These are phyloP conservation scores for Andinoacara biseriatus DNA, from an alignment of 2,113 vertebrate species.

Conservation along the genomic window DNA sequence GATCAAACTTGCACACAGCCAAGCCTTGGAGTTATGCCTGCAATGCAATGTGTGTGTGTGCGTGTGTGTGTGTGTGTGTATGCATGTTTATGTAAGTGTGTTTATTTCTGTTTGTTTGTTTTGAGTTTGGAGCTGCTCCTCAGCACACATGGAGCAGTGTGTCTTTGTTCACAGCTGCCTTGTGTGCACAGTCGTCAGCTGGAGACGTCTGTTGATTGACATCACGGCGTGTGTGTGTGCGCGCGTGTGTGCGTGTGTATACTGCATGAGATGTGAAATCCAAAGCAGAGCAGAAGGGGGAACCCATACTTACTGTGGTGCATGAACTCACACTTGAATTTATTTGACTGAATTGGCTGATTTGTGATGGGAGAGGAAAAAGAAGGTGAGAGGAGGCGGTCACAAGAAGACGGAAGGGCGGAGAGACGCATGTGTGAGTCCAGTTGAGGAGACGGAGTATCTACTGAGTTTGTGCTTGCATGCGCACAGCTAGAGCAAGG, in stretches of 20 bases:
- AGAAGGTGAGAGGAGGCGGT: neutral
- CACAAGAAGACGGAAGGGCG: neutral
- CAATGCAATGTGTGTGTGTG: slow-evolving; percentile 34
- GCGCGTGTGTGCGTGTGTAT: neutral
- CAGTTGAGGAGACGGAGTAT: slow-evolving; percentile 21
- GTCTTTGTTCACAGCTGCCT: slow-evolving; percentile 57
- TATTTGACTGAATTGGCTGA: slow-evolving; percentile 54
- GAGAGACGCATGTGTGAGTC: slow-evolving; percentile 24
- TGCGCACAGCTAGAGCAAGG: neutral
- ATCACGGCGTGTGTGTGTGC: slow-evolving; percentile 7
- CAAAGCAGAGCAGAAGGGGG: slow-evolving; percentile 41
- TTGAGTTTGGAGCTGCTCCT: slow-evolving; percentile 36
- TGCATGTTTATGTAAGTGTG: slow-evolving; percentile 5
- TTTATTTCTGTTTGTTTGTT: slow-evolving; percentile 39
- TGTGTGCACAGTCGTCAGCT: slow-evolving; percentile 45
- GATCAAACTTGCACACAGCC: slow-evolving; percentile 70
- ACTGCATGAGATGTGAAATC: slow-evolving; percentile 50
- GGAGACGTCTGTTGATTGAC: slow-evolving; percentile 57
- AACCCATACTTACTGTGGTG: neutral
- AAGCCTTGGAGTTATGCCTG: slow-evolving; percentile 67
- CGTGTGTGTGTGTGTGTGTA: neutral
- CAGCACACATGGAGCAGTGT: slow-evolving; percentile 17
- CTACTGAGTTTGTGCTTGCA: neutral
- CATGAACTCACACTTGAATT: slow-evolving; percentile 30
- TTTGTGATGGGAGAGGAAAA: slow-evolving; percentile 33